Conservation (phyloP, 2,113 vertebrate species). For the Callaeas wilsoni region DNA sequence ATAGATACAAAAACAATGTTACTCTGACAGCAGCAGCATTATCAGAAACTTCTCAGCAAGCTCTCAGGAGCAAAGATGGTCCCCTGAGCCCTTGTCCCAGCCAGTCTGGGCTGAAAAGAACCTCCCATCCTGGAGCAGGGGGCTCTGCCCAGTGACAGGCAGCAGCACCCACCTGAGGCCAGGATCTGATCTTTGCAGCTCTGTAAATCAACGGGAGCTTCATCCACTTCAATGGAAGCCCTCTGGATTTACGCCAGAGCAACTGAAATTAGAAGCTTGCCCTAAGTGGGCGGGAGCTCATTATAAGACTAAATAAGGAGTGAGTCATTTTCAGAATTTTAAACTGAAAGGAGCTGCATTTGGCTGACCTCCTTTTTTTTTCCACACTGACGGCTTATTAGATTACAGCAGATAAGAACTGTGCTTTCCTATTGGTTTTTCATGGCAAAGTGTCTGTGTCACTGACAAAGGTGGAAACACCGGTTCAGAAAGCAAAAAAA, state of each 20-base stretch:
- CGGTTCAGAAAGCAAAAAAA: neutral
- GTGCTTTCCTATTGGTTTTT: neutral
- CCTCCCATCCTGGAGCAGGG: neutral
- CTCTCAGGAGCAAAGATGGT: neutral
- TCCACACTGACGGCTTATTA: conserved; percentile 32
- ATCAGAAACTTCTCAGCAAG: neutral
- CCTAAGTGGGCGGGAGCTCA: conserved; percentile 56
- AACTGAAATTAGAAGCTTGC: conserved; percentile 61
- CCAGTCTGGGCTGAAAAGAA: neutral
- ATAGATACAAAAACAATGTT: fast-evolving
- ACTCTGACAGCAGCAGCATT: neutral
- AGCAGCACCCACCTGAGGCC: neutral
- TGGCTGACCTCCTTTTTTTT: conserved; percentile 61
- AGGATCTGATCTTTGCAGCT: neutral
- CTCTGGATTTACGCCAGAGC: conserved; percentile 32
- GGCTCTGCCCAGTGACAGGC: neutral
- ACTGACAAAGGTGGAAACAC: conserved; percentile 8
- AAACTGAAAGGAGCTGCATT: conserved; percentile 56
- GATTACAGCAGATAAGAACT: conserved; percentile 57
- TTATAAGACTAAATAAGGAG: conserved; percentile 64
- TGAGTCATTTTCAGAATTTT: conserved; percentile 69
- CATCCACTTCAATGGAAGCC: conserved; percentile 34
- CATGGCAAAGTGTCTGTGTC: neutral
- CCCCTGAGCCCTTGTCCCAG: neutral
- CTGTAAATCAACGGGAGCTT: neutral